Base-by-base conservation (phyloP, 2,888 invertebrate genomes). In the Leptinotarsa rubiginosa region DNA sequence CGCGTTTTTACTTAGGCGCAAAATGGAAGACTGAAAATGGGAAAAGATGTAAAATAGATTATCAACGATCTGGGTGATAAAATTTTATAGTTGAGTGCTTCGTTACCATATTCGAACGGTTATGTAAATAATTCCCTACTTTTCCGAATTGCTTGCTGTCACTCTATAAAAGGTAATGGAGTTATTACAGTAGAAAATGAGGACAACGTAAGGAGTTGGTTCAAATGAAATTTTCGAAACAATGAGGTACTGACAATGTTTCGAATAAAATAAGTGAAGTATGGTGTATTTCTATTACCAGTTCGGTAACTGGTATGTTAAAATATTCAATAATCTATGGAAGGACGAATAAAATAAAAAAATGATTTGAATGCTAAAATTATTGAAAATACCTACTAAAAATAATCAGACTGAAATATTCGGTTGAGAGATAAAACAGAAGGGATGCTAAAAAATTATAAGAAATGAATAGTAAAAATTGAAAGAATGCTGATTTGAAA, bases 41-140 rank as follows among this genome's bases (percentile, higher is more conserved):
- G 68, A 68, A 68, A 68, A 68, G 68, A 68, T 68, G 68, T 68
- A 68, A 68, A 68, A 68, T 68, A 68, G 68, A 68, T 67, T 72
- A 72, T 72, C 47, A 62, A 70, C 64, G 70, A 50, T 70, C 70
- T 65, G 56, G 69, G 76, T 70, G 72, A 74, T 74, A 74, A 76
- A 74, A 74, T 74, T 74, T 76, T 72, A 76, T 70, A 69, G 67
- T 65, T 56, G 73, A 71, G 31, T 69, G 50, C 71, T 69, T 72
- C 66, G 70, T 66, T 71, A 70, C 68, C 70, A 72, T 69, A 71
- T 31, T 47, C 74, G 64, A 70, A 68, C 25, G 52, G 68, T 68
- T 68, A 68, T 68, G 68, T 54, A 50, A 68, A 68, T 68, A 50
- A 68, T 31, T 54, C 16, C 41, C 68, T 47, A 68, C 68, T 68